Percentiles rank a stretch among this genome's conserved stretches.
These are phyloP conservation scores for Cryptoprocta ferox DNA, from an alignment of 2,797 vertebrate species.

Conservation along the genomic window DNA sequence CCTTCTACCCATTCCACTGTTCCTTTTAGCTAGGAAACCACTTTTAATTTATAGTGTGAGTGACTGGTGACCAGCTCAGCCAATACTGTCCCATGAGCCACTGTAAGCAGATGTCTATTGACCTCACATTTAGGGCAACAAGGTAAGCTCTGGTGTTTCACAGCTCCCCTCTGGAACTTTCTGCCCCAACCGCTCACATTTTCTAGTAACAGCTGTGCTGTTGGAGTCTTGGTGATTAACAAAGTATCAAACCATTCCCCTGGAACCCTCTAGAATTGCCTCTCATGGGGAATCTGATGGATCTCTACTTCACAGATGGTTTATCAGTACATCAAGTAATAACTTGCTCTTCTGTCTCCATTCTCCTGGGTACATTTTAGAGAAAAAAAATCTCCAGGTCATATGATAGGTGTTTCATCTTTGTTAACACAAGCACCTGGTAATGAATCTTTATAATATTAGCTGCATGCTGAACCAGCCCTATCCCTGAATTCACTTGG, in stretches of 20 bases:
- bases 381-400: constrained; percentile 53
- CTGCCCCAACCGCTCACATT: not conserved
- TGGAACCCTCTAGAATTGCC: constrained; percentile 42
- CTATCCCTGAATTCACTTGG: constrained; percentile 8
- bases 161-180: not conserved
- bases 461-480: constrained; percentile 40
- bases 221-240: constrained; percentile 63
- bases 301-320: constrained; percentile 68
- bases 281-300: constrained; percentile 51
- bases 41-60: not conserved
- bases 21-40: not conserved
- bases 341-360: constrained; percentile 40
- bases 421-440: constrained; percentile 66
- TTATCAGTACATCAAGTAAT: constrained; percentile 57
- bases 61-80: not conserved
- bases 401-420: constrained; percentile 66
- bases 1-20: not conserved
- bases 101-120: not conserved
- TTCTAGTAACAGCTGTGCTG: constrained; percentile 63
- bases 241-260: constrained; percentile 38
- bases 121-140: not conserved
- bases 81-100: not conserved
- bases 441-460: constrained; percentile 70
- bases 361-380: constrained; percentile 65
- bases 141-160: not conserved